Base-by-base conservation (phyloP, 2,797 vertebrate species). In the Ctenochaetus hawaiiensis region DNA sequence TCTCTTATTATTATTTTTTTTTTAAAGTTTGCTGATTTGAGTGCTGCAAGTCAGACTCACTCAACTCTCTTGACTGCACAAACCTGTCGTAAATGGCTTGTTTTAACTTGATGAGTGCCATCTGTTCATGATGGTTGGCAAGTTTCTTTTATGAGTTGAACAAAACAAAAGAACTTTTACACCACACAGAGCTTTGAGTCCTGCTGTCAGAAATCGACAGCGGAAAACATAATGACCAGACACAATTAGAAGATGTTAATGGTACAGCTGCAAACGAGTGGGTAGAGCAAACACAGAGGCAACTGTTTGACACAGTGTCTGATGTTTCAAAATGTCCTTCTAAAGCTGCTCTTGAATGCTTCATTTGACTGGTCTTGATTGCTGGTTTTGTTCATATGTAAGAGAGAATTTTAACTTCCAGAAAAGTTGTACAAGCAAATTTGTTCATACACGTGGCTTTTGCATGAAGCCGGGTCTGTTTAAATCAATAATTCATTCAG, bases 31-130 rank as follows among this genome's bases (percentile, higher is more conserved):
- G 5, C 16, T 48, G 5, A 1, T 17, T 1, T 1, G 11, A 65
- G 12, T 23, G 11, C 12, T 43, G 13, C 9, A 23, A 23, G 34
- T 52, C 5, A 1, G 2, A 12, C 37, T 54, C 22, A 13, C 37
- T 10, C 23, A 44, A n/a, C 47, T 52, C 18, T 39, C 47, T 51
- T 37, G 9, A 16, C 47, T 9, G 22, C 39, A 30, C 51, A 30
- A 44, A 44, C 65, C 22, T 67, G 64, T 39, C 30, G 4, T 22
- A 22, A 39, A 34, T 14, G 17, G 23, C 60, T 26, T 18, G 44
- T 48, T 63, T 34, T 26, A 34, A 30, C 26, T 34, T 48, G 44
- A 63, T n/a, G 60, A n/a, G 7, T 41, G n/a, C 63, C 63, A 52
- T 47, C 48, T 53, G 49, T 66, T 41, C 23, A 6, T 6, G 60